These are phyloP conservation scores for Gallinago media DNA, from an alignment of 2,113 vertebrate species.

Conservation along the genomic window DNA sequence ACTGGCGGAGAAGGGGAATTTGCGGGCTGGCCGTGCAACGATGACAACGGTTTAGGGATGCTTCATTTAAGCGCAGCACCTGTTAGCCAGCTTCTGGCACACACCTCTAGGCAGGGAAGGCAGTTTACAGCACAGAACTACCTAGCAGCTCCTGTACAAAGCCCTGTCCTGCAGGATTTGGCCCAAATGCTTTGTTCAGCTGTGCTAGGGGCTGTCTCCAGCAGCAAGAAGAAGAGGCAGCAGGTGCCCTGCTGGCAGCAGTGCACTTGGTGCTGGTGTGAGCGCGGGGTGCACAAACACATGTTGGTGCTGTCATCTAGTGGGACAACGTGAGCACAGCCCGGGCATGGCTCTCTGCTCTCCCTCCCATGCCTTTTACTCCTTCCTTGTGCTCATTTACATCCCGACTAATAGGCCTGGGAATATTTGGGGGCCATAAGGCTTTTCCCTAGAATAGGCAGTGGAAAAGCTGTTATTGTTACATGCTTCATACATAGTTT, in stretches of 20 bases:
- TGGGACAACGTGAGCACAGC: neutral
- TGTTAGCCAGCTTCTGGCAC: neutral
- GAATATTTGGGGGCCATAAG: neutral
- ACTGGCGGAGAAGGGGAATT: neutral
- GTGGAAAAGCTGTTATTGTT: neutral
- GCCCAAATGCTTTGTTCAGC: neutral
- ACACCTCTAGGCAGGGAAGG: neutral
- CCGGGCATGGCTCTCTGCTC: neutral
- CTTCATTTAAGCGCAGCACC: neutral
- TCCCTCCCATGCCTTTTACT: neutral
- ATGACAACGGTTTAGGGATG: neutral
- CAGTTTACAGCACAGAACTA: neutral
- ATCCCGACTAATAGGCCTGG: neutral
- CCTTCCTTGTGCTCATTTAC: neutral
- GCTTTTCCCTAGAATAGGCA: neutral
- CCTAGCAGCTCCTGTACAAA: neutral
- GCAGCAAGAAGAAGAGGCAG: neutral
- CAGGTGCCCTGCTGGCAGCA: neutral
- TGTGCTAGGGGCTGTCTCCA: rapidly evolving
- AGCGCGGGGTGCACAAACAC: rapidly evolving
- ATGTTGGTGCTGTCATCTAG: conserved; percentile 59
- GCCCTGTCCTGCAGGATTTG: neutral
- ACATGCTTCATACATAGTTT: neutral
- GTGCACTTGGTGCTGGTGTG: neutral
- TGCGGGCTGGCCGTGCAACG: neutral